phyloP scores from a whole-genome alignment of 2,797 vertebrate genomes.

The Bradypodion ventrale region DNA sequence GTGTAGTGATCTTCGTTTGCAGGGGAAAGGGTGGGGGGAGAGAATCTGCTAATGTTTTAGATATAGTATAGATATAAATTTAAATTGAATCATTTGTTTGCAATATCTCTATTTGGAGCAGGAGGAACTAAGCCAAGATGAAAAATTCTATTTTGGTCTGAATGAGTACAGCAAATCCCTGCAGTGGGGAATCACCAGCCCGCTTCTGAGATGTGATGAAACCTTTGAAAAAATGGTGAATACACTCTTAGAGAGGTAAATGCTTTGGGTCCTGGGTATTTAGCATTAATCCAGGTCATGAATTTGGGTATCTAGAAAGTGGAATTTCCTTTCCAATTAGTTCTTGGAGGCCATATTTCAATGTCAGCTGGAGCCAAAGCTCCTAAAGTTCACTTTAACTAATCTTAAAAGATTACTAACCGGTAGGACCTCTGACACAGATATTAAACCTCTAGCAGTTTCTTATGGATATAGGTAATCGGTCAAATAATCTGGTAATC shows the following conservation, averaged over 20 bases:
- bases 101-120: slow-evolving; percentile 72
- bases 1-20: not conserved
- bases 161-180: slow-evolving; percentile 93
- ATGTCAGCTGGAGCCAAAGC: not conserved
- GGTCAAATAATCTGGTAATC: too few relatives aligned
- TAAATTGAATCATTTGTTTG: slow-evolving; percentile 41
- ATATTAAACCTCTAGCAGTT: too few relatives aligned
- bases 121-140: slow-evolving; percentile 80
- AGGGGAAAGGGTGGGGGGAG: too few relatives aligned
- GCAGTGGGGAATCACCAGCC: slow-evolving; percentile 96
- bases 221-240: slow-evolving; percentile 98
- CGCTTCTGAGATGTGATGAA: slow-evolving; percentile 93
- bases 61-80: not conserved
- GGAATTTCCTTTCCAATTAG: not conserved
- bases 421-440: too few relatives aligned
- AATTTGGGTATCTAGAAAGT: not conserved
- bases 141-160: slow-evolving; percentile 92
- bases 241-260: slow-evolving; percentile 92
- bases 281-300: not conserved
- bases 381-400: not conserved
- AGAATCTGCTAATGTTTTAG: not conserved
- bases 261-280: not conserved
- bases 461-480: too few relatives aligned
- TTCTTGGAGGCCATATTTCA: not conserved
- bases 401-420: not conserved